Conservation (phyloP, 2,797 vertebrate species). For the Enoplosus armatus region DNA sequence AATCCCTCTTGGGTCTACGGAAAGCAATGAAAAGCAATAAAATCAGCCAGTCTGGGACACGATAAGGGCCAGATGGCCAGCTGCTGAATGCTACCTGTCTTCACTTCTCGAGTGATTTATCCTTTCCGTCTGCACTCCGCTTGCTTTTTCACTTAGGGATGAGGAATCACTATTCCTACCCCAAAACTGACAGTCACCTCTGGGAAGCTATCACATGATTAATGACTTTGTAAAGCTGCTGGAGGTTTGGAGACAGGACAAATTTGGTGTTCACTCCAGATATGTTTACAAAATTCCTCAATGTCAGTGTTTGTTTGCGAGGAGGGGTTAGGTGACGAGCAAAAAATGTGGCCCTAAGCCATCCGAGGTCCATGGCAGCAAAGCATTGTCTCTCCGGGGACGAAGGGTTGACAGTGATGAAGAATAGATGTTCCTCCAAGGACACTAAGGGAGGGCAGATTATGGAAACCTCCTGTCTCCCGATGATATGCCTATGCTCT, state of each 20-base stretch:
- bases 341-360: conserved; percentile 67
- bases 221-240: conserved; percentile 83
- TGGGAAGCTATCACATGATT: conserved; percentile 83
- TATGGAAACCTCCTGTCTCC: conserved; percentile 79
- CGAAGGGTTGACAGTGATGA: conserved; percentile 81
- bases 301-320: conserved; percentile 82
- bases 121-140: conserved; percentile 80
- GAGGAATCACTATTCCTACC: conserved; percentile 80
- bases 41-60: conserved; percentile 76
- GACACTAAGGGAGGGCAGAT: conserved; percentile 80
- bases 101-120: conserved; percentile 83
- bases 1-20: conserved; percentile 73
- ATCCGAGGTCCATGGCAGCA: conserved; percentile 75
- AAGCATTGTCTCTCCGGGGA: conserved; percentile 77
- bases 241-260: conserved; percentile 76
- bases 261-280: conserved; percentile 79
- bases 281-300: conserved; percentile 79
- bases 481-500: conserved; percentile 72
- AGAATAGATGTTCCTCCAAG: conserved; percentile 82
- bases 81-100: conserved; percentile 85
- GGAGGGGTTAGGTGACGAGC: conserved; percentile 73
- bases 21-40: conserved; percentile 88
- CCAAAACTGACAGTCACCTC: conserved; percentile 80
- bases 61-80: conserved; percentile 82
- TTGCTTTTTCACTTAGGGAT: conserved; percentile 88